Evolutionary conservation across 2,888 invertebrate species (phyloP), one percentile per base, ranked within the genome.

Genomic region (Diarsia brunnea): DNA sequence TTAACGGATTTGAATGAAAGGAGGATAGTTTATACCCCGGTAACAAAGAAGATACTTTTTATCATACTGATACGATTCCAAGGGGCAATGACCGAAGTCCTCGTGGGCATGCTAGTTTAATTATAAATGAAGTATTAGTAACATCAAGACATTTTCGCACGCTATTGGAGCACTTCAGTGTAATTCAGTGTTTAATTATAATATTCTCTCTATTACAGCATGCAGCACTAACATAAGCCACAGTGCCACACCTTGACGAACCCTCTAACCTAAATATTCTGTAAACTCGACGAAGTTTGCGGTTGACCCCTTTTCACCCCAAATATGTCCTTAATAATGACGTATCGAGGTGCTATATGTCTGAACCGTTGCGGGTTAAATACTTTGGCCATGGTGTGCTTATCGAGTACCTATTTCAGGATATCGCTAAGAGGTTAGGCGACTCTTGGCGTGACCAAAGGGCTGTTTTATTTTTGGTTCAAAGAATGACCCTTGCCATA

Each of bases 231-330:
- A 63, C 38, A 64, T 14, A 49, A 49, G 12, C 47, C 70, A 64
- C 73, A 24, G 69, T 79, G 11, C 43, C 73, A 68, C 79, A 24
- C 79, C 83, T 60, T 66, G n/a, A 47, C 24, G 51, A 53, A 65
- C 47, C 63, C 31, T 53, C 27, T 55, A 51, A 73, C 24, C 76
- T 72, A 55, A 69, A 82, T 72, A 14, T 72, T 14, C n/a, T 49
- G 24, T 16, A 55, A 16, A 47, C 45, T 60, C 45, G 21, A 27
- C 27, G 31, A 69, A 31, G n/a, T 69, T 47, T 27, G 10, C 8
- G 45, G 45, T 45, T 69, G 60, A 69, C 58, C 43, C 16, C 45
- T 43, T 45, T 45, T 27, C 45, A 58, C 21, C 27, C 27, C 8
- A 63, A 63, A 63, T 60, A 45, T 21, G 19, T 45, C 21, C 43